phyloP scores from a whole-genome alignment of 2,888 invertebrate species.

The Euplagia quadripunctaria region DNA sequence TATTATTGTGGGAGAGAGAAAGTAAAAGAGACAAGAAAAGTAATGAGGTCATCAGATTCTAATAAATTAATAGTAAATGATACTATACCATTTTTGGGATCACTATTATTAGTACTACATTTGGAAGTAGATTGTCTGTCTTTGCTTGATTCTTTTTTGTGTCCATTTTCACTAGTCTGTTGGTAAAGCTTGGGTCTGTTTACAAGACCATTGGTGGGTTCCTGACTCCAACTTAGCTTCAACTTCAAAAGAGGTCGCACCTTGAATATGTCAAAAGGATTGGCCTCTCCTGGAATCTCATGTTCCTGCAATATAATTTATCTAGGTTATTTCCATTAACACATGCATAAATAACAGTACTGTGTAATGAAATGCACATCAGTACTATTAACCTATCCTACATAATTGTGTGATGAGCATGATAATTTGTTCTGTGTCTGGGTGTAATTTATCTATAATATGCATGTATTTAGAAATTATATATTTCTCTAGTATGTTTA shows the following conservation, averaged over 20 bases:
- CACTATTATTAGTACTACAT: slow-evolving; percentile 62
- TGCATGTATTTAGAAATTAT: no score
- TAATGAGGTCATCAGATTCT: background rate
- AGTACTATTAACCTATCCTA: background rate
- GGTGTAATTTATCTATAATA: no score
- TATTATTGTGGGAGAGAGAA: background rate
- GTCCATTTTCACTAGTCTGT: slow-evolving; percentile 73
- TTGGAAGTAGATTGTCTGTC: slow-evolving; percentile 71
- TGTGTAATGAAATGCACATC: background rate
- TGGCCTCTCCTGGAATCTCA: slow-evolving; percentile 78
- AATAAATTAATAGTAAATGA: slow-evolving; percentile 19
- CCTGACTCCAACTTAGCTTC: slow-evolving; percentile 93
- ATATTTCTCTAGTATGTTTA: no score
- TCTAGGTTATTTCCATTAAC: background rate
- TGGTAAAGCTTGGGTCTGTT: slow-evolving; percentile 89
- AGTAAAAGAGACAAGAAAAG: background rate
- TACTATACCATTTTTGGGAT: slow-evolving; percentile 73
- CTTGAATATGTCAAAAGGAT: slow-evolving; percentile 92
- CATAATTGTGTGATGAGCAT: no score
- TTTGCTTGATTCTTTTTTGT: slow-evolving; percentile 74
- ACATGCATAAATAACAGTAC: background rate
- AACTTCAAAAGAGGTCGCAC: slow-evolving; percentile 94
- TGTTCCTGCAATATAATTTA: slow-evolving; percentile 69
- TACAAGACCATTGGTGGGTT: slow-evolving; percentile 89
- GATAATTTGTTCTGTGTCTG: no score